A percentile compares a stretch with the other conserved stretches of the same genome.
Evolutionary conservation across 2,888 invertebrate genomes (phyloP).

Genomic region (Pemphredon lugubris): DNA sequence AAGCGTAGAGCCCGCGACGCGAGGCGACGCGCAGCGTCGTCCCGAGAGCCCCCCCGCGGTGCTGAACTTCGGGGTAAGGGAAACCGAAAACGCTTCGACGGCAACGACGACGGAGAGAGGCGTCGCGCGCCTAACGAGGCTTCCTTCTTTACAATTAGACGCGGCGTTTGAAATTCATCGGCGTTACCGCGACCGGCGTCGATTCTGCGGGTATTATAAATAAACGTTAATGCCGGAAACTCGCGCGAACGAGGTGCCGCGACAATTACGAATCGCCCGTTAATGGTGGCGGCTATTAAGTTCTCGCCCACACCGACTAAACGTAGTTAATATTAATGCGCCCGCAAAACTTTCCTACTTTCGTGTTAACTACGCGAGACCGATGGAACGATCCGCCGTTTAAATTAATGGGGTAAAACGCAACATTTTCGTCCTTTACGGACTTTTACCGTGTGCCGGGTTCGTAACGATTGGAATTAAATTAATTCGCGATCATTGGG

Average conservation of each 20-base stretch:
- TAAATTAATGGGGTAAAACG: conserved; percentile 24
- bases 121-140: too few species aligned
- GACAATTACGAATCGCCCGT: conserved; percentile 72
- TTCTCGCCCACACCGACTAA: background rate
- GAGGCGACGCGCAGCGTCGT: too few species aligned
- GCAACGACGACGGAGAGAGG: too few species aligned
- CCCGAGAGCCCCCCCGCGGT: too few species aligned
- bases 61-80: too few species aligned
- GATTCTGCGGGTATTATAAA: conserved; percentile 72
- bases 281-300: conserved; percentile 54
- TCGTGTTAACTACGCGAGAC: conserved; percentile 5
- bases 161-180: conserved; percentile 66
- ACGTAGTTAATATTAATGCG: conserved; percentile 35
- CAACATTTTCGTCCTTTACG: background rate
- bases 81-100: too few species aligned
- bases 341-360: conserved; percentile 24
- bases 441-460: too few species aligned
- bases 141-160: too few species aligned
- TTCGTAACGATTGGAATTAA: too few species aligned
- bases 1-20: too few species aligned
- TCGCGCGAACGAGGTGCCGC: conserved; percentile 61
- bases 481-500: too few species aligned
- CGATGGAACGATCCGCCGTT: background rate
- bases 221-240: conserved; percentile 72
- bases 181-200: conserved; percentile 49